phyloP scores from a whole-genome alignment of 2,113 vertebrate species.

The Excalfactoria chinensis region DNA sequence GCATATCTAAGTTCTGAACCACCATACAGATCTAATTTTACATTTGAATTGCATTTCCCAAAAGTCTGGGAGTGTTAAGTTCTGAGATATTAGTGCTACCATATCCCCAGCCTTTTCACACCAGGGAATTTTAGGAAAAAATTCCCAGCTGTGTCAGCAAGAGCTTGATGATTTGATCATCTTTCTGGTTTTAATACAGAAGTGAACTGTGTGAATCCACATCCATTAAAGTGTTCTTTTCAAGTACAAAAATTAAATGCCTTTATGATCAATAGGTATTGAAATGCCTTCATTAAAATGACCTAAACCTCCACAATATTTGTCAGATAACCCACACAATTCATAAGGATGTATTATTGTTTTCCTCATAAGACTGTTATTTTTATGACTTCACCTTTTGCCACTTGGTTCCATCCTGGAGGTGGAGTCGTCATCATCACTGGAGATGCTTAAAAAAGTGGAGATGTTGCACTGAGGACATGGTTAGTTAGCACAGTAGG shows the following conservation, averaged over 20 bases:
- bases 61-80: neutral
- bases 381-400: neutral
- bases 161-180: neutral
- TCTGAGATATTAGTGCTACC: conserved; percentile 1
- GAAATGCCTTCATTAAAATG: neutral
- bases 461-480: too few species aligned
- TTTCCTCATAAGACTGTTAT: neutral
- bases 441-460: too few species aligned
- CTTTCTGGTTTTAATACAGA: neutral
- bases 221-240: neutral
- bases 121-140: conserved; percentile 5
- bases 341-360: neutral
- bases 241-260: neutral
- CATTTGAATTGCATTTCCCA: neutral
- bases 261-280: neutral
- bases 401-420: neutral
- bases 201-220: neutral
- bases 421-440: too few species aligned
- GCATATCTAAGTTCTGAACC: neutral
- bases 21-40: conserved; percentile 6
- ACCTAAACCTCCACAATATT: neutral
- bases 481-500: too few species aligned
- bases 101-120: neutral
- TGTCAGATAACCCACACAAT: neutral
- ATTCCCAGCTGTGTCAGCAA: neutral